Base-by-base conservation (phyloP, 2,797 vertebrate genomes). In the Todus mexicanus region DNA sequence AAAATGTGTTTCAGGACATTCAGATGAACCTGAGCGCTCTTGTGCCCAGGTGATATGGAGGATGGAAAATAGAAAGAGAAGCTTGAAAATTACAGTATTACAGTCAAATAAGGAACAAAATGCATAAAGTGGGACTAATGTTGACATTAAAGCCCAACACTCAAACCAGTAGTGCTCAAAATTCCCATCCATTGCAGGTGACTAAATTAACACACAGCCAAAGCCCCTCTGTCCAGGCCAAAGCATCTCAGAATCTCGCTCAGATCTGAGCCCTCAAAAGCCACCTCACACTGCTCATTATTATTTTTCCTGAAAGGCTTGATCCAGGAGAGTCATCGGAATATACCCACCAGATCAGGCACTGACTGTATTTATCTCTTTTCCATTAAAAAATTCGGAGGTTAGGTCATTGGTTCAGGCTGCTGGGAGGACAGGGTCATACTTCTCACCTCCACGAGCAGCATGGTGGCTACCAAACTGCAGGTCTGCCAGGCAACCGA, bases 391-490 rank as follows among this genome's bases (percentile, higher is more conserved):
- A 6, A 54, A 33, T 29, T 35, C 27, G 7, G 37, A 40, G 43
- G 23, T 16, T n/a, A 8, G 40, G 65, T 42, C 19, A 2, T 4
- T 3, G 25, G 9, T 37, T 47, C 0, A 0, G 60, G 15, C 31
- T 27, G 15, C 5, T 1, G 1, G 68, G 47, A 57, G 27, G 12
- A 6, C 1, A 6, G 12, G 35, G 27, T 45, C 37, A 3, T 5
- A 47, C 14, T 12, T 35, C 5, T 11, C 9, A 7, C 6, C 33
- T 50, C 38, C 45, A 7, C 2, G 9, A 16, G 51, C 65, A 68
- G 23, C 33, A 21, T 27, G 27, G 21, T 11, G 31, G 57, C 37
- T 57, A 27, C 70, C 21, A 15, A n/a, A 8, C 31, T 10, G 22
- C 23, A 15, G 45, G 10, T 12, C 35, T 11, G 35, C 14, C 6